Base-by-base conservation (phyloP, 2,113 vertebrate genomes). In the Pavo muticus region DNA sequence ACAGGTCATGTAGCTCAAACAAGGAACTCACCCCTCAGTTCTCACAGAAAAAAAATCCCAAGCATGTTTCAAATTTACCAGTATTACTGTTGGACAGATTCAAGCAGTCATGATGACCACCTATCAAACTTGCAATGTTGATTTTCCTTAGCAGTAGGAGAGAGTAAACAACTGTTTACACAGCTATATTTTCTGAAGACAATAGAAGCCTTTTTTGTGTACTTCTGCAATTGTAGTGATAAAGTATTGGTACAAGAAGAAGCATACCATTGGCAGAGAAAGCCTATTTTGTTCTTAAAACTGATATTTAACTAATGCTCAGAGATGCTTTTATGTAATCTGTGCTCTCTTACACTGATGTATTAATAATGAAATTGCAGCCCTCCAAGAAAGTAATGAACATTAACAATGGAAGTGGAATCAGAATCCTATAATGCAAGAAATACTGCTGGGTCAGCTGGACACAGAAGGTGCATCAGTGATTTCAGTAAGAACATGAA, bases 311-410 rank as follows among this genome's bases (percentile, higher is more conserved):
- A 84, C 90, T 94, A 95, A 96, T 87, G 91, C 73, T 97, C 73
- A 90, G 91, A 91, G 95, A 94, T 93, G 86, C 92, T 86, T 90
- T 95, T 93, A 60, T 88, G 80, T 92, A 94, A 90, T 93, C 61
- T 90, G 48, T 91, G 83, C 83, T 81, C 91, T 63, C 69, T 95
- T 96, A 92, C 32, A 84, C 67, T 96, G 96, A 97, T 93, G 73
- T 94, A 95, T 95, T 94, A 94, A 95, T 95, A 95, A 96, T 97
- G 94, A 97, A 96, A 97, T 95, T 97, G 95, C 91, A 95, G 70
- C 96, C 94, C 93, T 94, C 92, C 61, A 84, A 90, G 90, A 94
- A 95, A 95, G 96, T 94, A 97, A 97, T 90, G 93, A 96, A 94
- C 88, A 90, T 95, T 95, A 96, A 90, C 88, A 88, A 94, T 93